Conservation (phyloP, 2,888 invertebrate species). For the Acholoe squamosa region DNA sequence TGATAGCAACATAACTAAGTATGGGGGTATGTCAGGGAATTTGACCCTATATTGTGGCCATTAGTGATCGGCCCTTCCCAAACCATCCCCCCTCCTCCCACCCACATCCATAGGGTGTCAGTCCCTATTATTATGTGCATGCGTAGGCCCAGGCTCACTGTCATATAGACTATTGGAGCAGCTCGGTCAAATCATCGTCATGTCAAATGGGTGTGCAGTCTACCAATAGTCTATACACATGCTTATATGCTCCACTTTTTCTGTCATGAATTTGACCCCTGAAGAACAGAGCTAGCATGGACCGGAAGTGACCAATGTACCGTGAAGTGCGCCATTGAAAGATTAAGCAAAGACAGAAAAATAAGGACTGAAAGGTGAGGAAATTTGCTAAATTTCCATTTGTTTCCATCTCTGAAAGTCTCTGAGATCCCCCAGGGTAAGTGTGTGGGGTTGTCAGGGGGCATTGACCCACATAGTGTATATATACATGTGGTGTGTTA, state of each 20-base stretch:
- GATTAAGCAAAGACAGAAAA: neutral
- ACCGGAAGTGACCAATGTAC: no score
- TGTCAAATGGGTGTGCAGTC: neutral
- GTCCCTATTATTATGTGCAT: neutral
- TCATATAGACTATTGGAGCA: neutral
- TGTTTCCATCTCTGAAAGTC: neutral
- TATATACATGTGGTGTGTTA: no score
- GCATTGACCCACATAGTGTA: no score
- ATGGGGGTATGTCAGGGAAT: no score
- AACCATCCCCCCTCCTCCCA: no score
- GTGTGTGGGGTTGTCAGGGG: no score
- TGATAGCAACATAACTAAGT: no score
- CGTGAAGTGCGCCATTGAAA: neutral
- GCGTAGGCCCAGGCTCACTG: neutral
- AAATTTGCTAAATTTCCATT: neutral
- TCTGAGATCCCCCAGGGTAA: no score
- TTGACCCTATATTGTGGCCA: no score
- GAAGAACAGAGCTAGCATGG: no score
- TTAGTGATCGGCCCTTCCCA: no score
- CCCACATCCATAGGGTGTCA: no score
- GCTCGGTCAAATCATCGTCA: neutral
- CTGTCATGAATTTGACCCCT: neutral
- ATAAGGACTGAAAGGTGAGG: neutral
- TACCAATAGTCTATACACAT: neutral
- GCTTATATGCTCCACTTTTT: neutral